These are phyloP conservation scores for Sinopyrophorus schimmeli DNA, from an alignment of 2,888 invertebrate species.

Conservation along the genomic window DNA sequence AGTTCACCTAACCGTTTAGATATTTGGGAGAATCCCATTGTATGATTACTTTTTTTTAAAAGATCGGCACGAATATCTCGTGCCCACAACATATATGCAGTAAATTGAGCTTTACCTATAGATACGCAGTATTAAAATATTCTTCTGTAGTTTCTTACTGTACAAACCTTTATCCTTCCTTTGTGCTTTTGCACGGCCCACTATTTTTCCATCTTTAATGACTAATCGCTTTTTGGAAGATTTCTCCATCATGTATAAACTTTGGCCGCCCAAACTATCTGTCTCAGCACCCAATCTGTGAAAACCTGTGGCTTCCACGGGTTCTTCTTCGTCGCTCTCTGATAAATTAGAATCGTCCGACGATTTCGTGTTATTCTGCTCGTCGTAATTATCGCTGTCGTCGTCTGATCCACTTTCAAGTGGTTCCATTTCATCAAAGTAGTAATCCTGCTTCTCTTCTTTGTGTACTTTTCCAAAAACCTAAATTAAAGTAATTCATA, in stretches of 20 bases:
- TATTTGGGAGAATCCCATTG: slow-evolving; percentile 81
- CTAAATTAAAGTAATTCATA: slow-evolving; percentile 8
- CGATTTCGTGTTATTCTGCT: slow-evolving; percentile 45
- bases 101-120: slow-evolving; percentile 70
- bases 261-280: slow-evolving; percentile 54
- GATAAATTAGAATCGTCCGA: slow-evolving; percentile 49
- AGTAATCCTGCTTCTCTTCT: slow-evolving; percentile 32
- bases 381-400: slow-evolving; percentile 51
- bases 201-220: slow-evolving; percentile 67
- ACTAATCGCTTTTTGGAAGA: slow-evolving; percentile 74
- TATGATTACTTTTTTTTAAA: slow-evolving; percentile 70
- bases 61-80: slow-evolving; percentile 78
- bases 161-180: slow-evolving; percentile 56
- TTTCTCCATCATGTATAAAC: slow-evolving; percentile 79
- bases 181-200: slow-evolving; percentile 74
- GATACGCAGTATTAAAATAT: slow-evolving; percentile 19
- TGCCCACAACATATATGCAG: slow-evolving; percentile 92
- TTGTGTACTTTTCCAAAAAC: slow-evolving; percentile 24
- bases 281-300: slow-evolving; percentile 57
- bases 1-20: slow-evolving; percentile 85
- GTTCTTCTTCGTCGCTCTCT: slow-evolving; percentile 41
- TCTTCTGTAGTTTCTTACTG: slow-evolving; percentile 8
- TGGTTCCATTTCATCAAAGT: slow-evolving; percentile 46
- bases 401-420: slow-evolving; percentile 52
- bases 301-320: slow-evolving; percentile 55